Evolutionary conservation across 2,888 invertebrate species (phyloP), one percentile per base, ranked within the genome.

Genomic region (Oligia latruncula): DNA sequence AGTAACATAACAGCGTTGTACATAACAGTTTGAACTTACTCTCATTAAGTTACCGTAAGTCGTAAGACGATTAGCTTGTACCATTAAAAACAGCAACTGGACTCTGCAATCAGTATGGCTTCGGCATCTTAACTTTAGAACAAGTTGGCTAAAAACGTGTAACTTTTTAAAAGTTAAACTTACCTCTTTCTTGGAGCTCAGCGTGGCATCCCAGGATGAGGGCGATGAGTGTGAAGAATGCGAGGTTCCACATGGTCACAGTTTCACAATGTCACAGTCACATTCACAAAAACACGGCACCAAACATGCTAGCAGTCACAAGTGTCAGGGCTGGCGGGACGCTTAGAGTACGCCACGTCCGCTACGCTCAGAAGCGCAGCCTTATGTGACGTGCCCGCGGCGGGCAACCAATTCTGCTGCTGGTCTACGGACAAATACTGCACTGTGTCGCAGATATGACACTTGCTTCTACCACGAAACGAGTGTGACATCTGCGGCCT

Each of bases 181-280:
- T 87, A 96, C 96, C 96, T 96, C 96, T 93, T 90, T 96, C 96
- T 90, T 96, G 95, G 67, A 96, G 88, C 49, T 95, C 96, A 52
- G 95, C 95, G 64, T 74, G 46, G 85, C 88, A 86, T 83, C 88
- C 86, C 87, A 90, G 88, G 88, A 58, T n/a, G 58, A 90, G 87
- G 81, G 90, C 88, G 83, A 93, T 82, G 78, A 93, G 84, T 85
- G 93, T 86, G 82, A 94, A 78, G 52, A 92, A 84, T 81, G 90
- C 87, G 82, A 93, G 87, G 89, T 91, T 93, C 95, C 95, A 93
- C 95, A 95, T 95, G 74, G n/a, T 86, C 85, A 84, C 87, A 84
- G 58, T 60, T 68, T 76, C 87, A 86, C 87, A 86, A 87, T 92
- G 90, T 90, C 93, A 94, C 95, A 92, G 90, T 93, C 93, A 93